Base-by-base conservation (phyloP, 2,797 vertebrate genomes). In the Hybognathus amarus region DNA sequence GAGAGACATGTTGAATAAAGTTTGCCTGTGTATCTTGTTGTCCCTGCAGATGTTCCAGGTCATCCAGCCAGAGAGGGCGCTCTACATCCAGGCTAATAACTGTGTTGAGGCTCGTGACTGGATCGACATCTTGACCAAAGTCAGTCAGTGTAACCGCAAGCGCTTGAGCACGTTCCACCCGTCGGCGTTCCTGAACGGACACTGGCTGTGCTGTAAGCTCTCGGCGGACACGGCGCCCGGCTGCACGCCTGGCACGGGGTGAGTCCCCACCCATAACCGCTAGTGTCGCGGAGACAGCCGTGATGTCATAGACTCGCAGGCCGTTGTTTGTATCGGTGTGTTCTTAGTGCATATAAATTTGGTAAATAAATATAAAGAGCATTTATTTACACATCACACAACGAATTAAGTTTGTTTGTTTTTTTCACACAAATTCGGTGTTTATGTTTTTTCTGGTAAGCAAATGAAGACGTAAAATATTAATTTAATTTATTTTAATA, bases 51-150 rank as follows among this genome's bases (percentile, higher is more conserved):
- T 99, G 98, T 99, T 99, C 91, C 98, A 99, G 92, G 98, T 99
- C 17, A 97, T 99, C 87, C 98, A 99, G 90, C 98, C 97, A 1
- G 97, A 99, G 93, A 96, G 98, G 24, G 97, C 97, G 0, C 92
- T 99, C 36, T 99, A 99, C 92, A 98, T 99, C 88, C 98, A 99
- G 93, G 98, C 98, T 90, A 99, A 96, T 92, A 99, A 99, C 88
- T 99, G 98, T 1, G 98, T 99, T n/a, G 98, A 99, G 91, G 98
- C 98, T 0, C 97, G 96, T 24, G 97, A 98, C 92, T 99, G 98
- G 98, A 99, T 97, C 18, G 98, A 99, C 92, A 97, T 98, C 90
- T 95, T 99, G 86, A 99, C 98, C 92, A 99, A 99, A 94, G 98
- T 99, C 85, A 99, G 98, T 92, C 98, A 99, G 87, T 96, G 98